Conservation (phyloP, 1,140 invertebrate species). For the Tetramorium alpestre region DNA sequence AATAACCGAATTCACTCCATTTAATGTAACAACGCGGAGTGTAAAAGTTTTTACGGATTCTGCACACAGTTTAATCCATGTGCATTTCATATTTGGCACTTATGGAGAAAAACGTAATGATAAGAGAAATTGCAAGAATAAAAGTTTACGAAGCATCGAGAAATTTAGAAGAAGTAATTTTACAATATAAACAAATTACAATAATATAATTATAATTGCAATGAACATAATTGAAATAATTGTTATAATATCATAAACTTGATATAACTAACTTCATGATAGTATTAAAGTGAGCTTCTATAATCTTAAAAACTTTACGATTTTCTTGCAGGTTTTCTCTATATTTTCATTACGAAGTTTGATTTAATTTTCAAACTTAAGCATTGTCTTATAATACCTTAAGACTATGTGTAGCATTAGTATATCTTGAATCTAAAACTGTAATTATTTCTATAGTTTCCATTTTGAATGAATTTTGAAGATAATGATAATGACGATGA, state of each 20-base stretch:
- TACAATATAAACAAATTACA: not conserved
- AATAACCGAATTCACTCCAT: constrained; percentile 33
- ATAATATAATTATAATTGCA: not conserved
- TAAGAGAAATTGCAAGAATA: not conserved
- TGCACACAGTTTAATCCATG: not conserved
- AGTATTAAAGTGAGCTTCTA: not conserved
- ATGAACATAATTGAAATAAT: too few relatives aligned
- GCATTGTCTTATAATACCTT: not conserved
- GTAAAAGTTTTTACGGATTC: not conserved
- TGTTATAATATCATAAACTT: not conserved
- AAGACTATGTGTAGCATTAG: not conserved
- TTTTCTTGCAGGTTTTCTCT: not conserved
- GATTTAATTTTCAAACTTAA: not conserved
- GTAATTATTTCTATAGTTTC: not conserved
- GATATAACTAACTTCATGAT: not conserved
- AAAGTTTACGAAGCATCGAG: not conserved
- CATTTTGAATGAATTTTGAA: not conserved
- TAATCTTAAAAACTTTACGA: not conserved
- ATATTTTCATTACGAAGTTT: not conserved
- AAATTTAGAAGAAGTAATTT: not conserved
- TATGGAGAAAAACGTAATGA: not conserved
- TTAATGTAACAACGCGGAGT: not conserved
- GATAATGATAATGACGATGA: not conserved
- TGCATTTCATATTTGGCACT: not conserved
- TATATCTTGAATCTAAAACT: not conserved